Conservation (phyloP, 2,113 vertebrate genomes). For the Engystomops pustulosus region DNA sequence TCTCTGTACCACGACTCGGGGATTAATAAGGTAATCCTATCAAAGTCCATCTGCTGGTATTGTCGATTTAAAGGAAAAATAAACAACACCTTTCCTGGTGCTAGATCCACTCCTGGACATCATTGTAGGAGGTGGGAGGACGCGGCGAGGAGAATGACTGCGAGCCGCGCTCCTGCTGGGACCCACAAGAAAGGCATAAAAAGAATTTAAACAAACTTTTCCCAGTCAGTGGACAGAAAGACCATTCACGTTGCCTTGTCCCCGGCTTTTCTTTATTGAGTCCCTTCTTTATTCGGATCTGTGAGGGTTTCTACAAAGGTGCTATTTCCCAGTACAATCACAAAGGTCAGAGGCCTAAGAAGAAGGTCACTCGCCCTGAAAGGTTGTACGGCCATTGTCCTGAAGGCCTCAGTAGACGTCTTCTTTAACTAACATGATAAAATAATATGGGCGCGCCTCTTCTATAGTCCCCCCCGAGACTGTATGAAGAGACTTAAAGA, state of each 20-base stretch:
- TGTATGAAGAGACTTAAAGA: slow-evolving; percentile 49
- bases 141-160: slow-evolving; percentile 27
- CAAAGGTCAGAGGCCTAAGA: slow-evolving; percentile 44
- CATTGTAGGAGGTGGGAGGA: slow-evolving; percentile 60
- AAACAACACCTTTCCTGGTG: slow-evolving; percentile 71
- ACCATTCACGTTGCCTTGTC: slow-evolving; percentile 55
- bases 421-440: slow-evolving; percentile 30
- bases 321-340: slow-evolving; percentile 7
- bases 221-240: slow-evolving; percentile 62
- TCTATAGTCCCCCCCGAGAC: slow-evolving; percentile 49
- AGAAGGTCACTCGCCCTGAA: slow-evolving; percentile 45
- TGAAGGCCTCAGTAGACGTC: slow-evolving; percentile 30
- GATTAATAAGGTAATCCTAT: slow-evolving; percentile 74
- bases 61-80: slow-evolving; percentile 70
- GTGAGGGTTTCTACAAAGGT: slow-evolving; percentile 43
- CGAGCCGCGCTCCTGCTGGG: slow-evolving; percentile 63
- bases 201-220: slow-evolving; percentile 65
- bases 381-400: slow-evolving; percentile 43
- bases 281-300: slow-evolving; percentile 23
- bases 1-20: slow-evolving; percentile 66
- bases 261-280: slow-evolving; percentile 25
- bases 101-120: slow-evolving; percentile 64
- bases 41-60: slow-evolving; percentile 73
- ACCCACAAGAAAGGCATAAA: slow-evolving; percentile 60
- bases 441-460: slow-evolving; percentile 41